Evolutionary conservation across 2,888 invertebrate species (phyloP), one percentile per base, ranked within the genome.

Genomic region (Eueremaeus valkanovi): DNA sequence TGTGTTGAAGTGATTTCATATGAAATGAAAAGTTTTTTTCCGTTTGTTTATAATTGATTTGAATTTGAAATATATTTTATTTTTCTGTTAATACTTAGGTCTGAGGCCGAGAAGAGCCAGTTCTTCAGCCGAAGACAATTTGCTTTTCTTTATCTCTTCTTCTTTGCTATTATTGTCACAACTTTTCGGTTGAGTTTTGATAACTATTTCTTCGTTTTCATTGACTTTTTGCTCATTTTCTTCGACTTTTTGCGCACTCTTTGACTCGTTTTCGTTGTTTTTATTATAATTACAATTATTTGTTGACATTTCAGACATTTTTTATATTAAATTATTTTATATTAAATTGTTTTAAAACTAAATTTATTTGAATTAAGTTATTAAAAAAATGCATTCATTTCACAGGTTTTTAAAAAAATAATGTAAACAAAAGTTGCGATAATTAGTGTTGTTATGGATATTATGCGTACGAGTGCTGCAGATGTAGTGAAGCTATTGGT

Each of bases 121-220:
- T 13, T 61, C 31, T 61, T 61, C 31, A 31, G 13, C 11, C 3
- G 61, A 61, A 9, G 61, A 29, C 13, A 61, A 5, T 16, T 31
- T 61, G n/a, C n/a, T n/a, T 61, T 61, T 5, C 29, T 51, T n/a
- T 8, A 36, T 36, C 6, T 36, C 11, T 36, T 36, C 36, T 21
- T 45, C 11, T n/a, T n/a, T n/a, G n/a, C n/a, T n/a, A n/a, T n/a
- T n/a, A 45, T 8, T 61, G 27, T 61, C 33, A 61, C 16, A 5
- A 21, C n/a, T 31, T 61, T 61, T 61, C 29, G 61, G 61, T 61
- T 61, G 16, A 24, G 31, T 61, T 61, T 61, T 3, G 31, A 61
- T 13, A 29, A 51, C 18, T 36, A 36, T 36, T 36, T 36, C 36
- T 8, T 11, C 11, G 36, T 36, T 36, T 36, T 36, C 36, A n/a